phyloP scores from a whole-genome alignment of 2,888 invertebrate species.

The Ptilodon capucinus region DNA sequence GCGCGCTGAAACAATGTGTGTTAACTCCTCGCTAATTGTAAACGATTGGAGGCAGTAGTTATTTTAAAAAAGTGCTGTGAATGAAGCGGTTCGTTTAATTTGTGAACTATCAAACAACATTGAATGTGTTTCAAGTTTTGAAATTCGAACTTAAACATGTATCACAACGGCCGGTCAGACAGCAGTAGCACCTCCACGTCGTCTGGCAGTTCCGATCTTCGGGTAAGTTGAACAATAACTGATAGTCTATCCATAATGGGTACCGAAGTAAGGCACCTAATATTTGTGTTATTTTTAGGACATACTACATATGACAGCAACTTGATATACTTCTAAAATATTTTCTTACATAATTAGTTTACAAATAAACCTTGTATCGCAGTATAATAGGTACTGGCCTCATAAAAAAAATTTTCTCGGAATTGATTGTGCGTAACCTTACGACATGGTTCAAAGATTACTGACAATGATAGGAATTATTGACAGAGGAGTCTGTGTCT shows the following conservation, averaged over 20 bases:
- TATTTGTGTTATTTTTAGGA: too few relatives aligned
- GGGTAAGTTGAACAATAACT: constrained; percentile 49
- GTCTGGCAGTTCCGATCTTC: constrained; percentile 67
- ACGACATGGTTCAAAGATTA: constrained; percentile 40
- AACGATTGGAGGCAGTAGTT: constrained; percentile 40
- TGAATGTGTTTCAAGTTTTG: not conserved
- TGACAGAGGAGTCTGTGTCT: not conserved
- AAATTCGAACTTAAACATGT: constrained; percentile 33
- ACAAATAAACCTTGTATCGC: too few relatives aligned
- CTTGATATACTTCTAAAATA: too few relatives aligned
- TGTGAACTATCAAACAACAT: constrained; percentile 13
- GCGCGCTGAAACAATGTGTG: constrained; percentile 43
- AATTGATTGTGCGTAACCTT: constrained; percentile 28
- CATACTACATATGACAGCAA: too few relatives aligned
- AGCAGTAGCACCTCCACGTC: constrained; percentile 68
- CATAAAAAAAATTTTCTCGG: not conserved
- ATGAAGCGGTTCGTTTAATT: not conserved
- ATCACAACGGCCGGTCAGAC: constrained; percentile 58
- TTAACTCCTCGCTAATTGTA: constrained; percentile 37
- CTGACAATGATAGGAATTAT: constrained; percentile 30
- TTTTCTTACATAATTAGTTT: too few relatives aligned
- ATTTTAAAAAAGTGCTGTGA: constrained; percentile 2
- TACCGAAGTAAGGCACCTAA: too few relatives aligned
- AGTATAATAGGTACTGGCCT: too few relatives aligned
- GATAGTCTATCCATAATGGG: too few relatives aligned